Evolutionary conservation across 2,888 invertebrate species (phyloP).

Genomic region (Phymatocera aterrima): DNA sequence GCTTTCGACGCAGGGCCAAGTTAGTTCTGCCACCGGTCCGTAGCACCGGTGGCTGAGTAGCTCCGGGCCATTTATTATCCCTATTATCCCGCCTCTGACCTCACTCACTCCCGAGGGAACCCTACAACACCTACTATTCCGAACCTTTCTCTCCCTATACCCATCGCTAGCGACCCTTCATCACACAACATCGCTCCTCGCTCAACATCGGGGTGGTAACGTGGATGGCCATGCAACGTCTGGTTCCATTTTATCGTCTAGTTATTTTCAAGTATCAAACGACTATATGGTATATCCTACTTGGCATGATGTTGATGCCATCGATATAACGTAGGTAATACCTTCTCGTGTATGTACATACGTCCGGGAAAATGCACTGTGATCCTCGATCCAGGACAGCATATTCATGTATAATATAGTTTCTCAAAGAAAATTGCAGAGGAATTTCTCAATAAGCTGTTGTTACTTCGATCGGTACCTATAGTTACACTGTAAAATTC

Average conservation of each 20-base stretch:
- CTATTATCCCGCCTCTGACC: slow-evolving; percentile 62
- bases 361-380: not conserved
- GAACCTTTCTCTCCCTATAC: slow-evolving; percentile 45
- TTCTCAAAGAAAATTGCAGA: not conserved
- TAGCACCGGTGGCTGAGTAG: slow-evolving; percentile 49
- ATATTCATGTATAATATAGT: not conserved
- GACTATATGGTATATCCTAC: slow-evolving; percentile 22
- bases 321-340: not conserved
- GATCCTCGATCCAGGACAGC: not conserved
- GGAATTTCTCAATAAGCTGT: not conserved
- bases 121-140: slow-evolving; percentile 50
- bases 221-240: slow-evolving; percentile 52
- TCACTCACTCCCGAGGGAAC: slow-evolving; percentile 55
- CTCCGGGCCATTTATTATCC: slow-evolving; percentile 63
- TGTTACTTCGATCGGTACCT: not conserved
- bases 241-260: slow-evolving; percentile 53
- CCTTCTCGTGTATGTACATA: too few relatives aligned
- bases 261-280: slow-evolving; percentile 43
- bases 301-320: slow-evolving; percentile 16
- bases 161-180: slow-evolving; percentile 36
- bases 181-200: slow-evolving; percentile 24
- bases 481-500: not conserved
- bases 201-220: slow-evolving; percentile 33
- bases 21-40: slow-evolving; percentile 7
- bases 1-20: slow-evolving; percentile 2